Conservation (phyloP, 2,888 invertebrate species). For the Harmothoe impar region DNA sequence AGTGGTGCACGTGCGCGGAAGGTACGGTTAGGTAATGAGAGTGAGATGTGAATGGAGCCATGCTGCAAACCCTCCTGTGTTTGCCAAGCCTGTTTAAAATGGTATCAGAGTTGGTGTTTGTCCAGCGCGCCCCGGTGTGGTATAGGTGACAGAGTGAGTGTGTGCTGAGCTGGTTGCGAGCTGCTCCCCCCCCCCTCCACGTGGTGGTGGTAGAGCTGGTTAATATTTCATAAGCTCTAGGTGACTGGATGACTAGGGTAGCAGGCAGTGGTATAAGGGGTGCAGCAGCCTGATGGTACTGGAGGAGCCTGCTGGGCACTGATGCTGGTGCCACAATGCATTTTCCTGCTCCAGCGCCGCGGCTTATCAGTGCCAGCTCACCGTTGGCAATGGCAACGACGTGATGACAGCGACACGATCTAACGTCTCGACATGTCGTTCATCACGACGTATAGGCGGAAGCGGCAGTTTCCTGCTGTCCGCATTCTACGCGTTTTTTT, state of each 20-base stretch:
- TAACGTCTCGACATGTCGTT: not conserved
- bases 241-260: conserved; percentile 23
- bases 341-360: too few relatives aligned
- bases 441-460: not conserved
- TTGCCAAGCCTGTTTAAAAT: too few relatives aligned
- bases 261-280: not conserved
- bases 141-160: not conserved
- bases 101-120: not conserved
- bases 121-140: not conserved
- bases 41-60: too few relatives aligned
- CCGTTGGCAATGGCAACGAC: not conserved
- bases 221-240: conserved; percentile 40
- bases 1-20: too few relatives aligned
- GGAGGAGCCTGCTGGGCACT: not conserved
- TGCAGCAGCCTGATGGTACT: not conserved
- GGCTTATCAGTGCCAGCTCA: not conserved
- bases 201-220: not conserved
- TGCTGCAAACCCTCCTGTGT: too few relatives aligned
- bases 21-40: too few relatives aligned
- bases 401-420: not conserved
- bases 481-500: too few relatives aligned
- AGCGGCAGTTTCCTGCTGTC: not conserved
- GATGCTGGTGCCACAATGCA: not conserved
- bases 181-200: not conserved
- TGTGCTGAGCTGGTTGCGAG: not conserved